Conservation (phyloP, 2,888 invertebrate genomes). For the Megamerina dolium region DNA sequence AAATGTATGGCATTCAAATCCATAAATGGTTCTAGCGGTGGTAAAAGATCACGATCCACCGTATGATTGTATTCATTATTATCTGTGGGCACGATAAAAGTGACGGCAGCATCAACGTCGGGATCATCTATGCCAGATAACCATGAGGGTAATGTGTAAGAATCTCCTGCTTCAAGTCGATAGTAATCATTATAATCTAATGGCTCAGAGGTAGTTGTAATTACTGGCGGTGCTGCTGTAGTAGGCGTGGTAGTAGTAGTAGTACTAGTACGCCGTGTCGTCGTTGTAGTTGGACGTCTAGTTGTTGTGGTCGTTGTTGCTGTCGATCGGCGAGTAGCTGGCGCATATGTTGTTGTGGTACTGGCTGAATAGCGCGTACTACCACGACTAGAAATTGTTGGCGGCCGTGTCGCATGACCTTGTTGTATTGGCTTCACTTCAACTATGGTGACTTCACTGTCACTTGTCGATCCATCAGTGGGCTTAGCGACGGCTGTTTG, state of each 20-base stretch:
- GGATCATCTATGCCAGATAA: conserved; percentile 42
- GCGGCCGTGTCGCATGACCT: background rate
- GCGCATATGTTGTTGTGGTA: conserved; percentile 19
- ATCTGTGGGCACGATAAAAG: conserved; percentile 37
- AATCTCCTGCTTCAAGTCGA: conserved; percentile 35
- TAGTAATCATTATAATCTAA: conserved; percentile 31
- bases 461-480: conserved; percentile 1
- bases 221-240: conserved; percentile 12
- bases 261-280: conserved; percentile 17
- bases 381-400: conserved; percentile 9
- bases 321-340: conserved; percentile 15
- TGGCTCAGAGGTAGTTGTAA: conserved; percentile 24
- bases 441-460: conserved; percentile 27
- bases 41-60: conserved; percentile 34
- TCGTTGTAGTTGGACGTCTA: conserved; percentile 18
- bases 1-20: conserved; percentile 34
- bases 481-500: conserved; percentile 14
- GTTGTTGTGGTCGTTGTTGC: conserved; percentile 19
- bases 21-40: conserved; percentile 41
- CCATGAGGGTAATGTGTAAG: conserved; percentile 42
- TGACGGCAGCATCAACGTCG: conserved; percentile 42
- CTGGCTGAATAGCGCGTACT: conserved; percentile 15
- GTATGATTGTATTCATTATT: conserved; percentile 43
- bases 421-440: conserved; percentile 1
- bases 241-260: conserved; percentile 18